These are phyloP conservation scores for Vireo griseus DNA, from an alignment of 2,797 vertebrate species.

Conservation along the genomic window DNA sequence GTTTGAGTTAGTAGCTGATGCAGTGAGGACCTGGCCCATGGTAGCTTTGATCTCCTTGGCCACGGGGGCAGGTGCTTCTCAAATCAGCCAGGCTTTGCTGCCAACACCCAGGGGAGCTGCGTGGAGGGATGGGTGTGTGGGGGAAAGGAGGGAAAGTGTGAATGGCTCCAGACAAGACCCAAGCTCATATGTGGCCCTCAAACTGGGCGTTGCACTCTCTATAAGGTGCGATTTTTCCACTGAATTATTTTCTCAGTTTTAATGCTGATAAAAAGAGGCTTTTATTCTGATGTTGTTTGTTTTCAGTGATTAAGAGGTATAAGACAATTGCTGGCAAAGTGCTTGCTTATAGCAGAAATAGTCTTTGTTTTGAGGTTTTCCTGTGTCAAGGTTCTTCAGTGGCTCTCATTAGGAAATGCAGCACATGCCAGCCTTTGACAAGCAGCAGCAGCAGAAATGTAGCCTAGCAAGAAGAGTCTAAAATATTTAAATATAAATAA, in stretches of 20 bases:
- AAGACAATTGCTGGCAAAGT: slow-evolving; percentile 15
- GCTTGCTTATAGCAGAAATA: not conserved
- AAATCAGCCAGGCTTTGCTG: not conserved
- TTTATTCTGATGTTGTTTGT: slow-evolving; percentile 25
- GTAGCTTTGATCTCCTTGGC: not conserved
- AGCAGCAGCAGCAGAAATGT: not conserved
- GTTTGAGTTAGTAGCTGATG: not conserved
- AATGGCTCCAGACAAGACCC: not conserved
- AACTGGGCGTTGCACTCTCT: accelerated
- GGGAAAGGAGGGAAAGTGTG: not conserved
- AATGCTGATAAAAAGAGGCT: not conserved
- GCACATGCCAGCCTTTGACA: not conserved
- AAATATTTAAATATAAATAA: slow-evolving; percentile 8
- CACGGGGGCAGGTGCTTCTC: not conserved
- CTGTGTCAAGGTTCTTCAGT: not conserved
- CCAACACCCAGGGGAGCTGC: accelerated
- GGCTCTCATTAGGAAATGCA: not conserved
- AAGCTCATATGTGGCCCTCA: not conserved
- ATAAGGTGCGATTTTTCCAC: not conserved
- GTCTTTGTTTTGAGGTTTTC: slow-evolving; percentile 24
- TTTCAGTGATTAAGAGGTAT: slow-evolving; percentile 34
- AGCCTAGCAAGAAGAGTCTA: not conserved
- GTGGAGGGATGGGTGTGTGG: not conserved
- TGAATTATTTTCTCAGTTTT: not conserved
- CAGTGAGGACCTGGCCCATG: not conserved